Evolutionary conservation across 2,797 vertebrate genomes (phyloP).

Genomic region (Anolis apletophallus): DNA sequence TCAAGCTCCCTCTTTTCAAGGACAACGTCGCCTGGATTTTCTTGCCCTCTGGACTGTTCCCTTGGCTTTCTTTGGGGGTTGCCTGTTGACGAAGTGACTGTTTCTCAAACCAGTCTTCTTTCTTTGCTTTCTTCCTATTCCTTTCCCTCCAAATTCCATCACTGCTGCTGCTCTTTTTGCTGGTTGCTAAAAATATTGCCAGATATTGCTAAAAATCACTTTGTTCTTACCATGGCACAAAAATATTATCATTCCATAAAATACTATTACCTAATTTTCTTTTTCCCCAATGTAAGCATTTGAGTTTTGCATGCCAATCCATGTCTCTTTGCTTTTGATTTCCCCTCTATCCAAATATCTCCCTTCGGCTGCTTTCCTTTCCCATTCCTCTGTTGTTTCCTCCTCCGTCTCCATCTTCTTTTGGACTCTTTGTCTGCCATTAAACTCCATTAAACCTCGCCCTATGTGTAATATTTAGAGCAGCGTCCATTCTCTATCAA

Average conservation of each 20-base stretch:
- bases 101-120: background rate
- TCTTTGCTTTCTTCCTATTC: background rate
- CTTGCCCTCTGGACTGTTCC: background rate
- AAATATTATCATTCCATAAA: background rate
- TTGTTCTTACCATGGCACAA: background rate
- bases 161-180: background rate
- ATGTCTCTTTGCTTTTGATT: background rate
- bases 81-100: background rate
- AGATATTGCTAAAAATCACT: background rate
- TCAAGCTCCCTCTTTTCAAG: constrained; percentile 6
- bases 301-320: background rate
- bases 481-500: background rate
- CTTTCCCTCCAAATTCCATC: background rate
- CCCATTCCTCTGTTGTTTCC: background rate
- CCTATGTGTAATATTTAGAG: background rate
- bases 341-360: background rate
- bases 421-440: background rate
- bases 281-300: background rate
- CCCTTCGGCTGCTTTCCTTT: background rate
- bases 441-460: background rate
- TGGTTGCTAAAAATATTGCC: too few species aligned
- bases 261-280: background rate
- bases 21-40: background rate
- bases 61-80: background rate
- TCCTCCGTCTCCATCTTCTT: background rate